Evolutionary conservation across 1,140 invertebrate genomes (phyloP), one percentile per base, ranked within the genome.

Genomic region (Zaprionus vittiger): DNA sequence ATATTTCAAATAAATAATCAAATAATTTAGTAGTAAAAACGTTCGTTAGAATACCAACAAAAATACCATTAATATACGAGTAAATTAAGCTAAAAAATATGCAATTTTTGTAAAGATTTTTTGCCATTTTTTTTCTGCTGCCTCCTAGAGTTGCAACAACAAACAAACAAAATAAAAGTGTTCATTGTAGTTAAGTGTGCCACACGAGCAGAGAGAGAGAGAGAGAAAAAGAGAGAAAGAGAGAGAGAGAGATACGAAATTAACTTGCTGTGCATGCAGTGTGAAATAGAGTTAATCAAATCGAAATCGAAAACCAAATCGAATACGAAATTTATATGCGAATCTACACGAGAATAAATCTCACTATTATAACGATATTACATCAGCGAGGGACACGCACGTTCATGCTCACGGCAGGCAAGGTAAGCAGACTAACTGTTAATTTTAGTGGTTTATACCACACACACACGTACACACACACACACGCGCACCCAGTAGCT

Each of bases 101-200:
- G 41, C 41, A 7, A 47, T 47, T 85, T 85, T 83, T 81, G 44
- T 81, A 81, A 77, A 67, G 52, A 64, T 80, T 85, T 85, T 85
- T 85, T 80, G 68, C 44, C 74, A 77, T 68, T 81, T 85, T 85
- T 85, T 83, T 83, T 79, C 61, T 68, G 79, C 82, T 86, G 76
- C 68, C 75, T 38, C 71, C 71, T 65, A 72, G 64, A 41, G 34
- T n/a, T 17, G 47, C 31, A 34, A 52, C 22, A 66, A 77, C 37
- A 49, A 73, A 79, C 47, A 62, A 79, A 87, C 80, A 76, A 63
- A 47, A 47, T 47, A 47, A 77, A 78, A 83, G 83, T 85, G 83
- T 85, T 85, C 83, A 85, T 57, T 71, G 22, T 77, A 66, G 73
- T 77, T 77, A 73, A 73, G 69, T 77, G 74, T 67, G 70, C 62